Conservation (phyloP, 2,888 invertebrate genomes). For the Boloria euphrosyne region DNA sequence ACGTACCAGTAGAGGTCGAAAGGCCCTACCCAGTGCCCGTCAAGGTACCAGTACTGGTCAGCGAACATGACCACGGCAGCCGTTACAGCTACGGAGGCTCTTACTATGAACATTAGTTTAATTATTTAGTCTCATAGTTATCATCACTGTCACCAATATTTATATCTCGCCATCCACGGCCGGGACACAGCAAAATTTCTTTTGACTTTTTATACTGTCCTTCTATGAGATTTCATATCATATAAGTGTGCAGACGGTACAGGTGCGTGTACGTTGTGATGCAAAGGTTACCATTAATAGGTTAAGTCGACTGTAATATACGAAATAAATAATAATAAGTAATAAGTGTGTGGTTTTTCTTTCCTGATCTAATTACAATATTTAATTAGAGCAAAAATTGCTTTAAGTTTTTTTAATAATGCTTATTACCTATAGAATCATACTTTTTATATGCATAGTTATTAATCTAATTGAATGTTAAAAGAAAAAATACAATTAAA, state of each 20-base stretch:
- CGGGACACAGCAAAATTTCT: conserved; percentile 66
- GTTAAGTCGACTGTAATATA: conserved; percentile 74
- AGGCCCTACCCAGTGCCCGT: conserved; percentile 82
- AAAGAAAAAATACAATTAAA: too few relatives aligned
- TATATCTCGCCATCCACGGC: conserved; percentile 66
- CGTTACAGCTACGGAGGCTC: conserved; percentile 52
- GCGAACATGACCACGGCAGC: conserved; percentile 50
- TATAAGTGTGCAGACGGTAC: conserved; percentile 63
- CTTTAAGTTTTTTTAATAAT: too few relatives aligned
- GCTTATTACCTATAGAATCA: too few relatives aligned
- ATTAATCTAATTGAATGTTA: too few relatives aligned
- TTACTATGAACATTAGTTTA: conserved; percentile 66
- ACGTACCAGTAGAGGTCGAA: conserved; percentile 75
- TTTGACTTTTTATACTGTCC: conserved; percentile 73
- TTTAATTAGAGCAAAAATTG: background rate
- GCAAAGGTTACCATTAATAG: conserved; percentile 76
- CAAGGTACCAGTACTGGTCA: conserved; percentile 73
- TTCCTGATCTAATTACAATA: background rate
- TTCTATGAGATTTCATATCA: conserved; percentile 68
- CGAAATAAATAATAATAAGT: conserved; percentile 63
- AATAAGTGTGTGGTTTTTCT: conserved; percentile 36
- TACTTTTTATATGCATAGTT: too few relatives aligned
- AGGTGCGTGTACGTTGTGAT: conserved; percentile 73
- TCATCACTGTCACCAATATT: conserved; percentile 59
- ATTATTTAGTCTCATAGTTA: conserved; percentile 55